A percentile compares a stretch with the other conserved stretches of the same genome.
These are phyloP conservation scores for Bufo bufo DNA, from an alignment of 2,113 vertebrate species.

Conservation along the genomic window DNA sequence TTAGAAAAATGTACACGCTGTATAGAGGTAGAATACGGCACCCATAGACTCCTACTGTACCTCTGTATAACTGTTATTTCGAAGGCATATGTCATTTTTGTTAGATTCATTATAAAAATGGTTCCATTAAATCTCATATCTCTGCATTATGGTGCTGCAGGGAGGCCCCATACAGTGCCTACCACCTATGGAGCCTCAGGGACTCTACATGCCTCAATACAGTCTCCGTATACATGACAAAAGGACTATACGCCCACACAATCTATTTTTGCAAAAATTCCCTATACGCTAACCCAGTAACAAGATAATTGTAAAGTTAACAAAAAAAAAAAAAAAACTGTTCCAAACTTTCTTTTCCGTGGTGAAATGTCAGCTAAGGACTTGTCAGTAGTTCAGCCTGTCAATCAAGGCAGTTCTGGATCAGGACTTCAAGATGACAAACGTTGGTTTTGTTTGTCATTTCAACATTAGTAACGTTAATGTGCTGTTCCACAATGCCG, in stretches of 20 bases:
- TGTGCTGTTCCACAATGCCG: slow-evolving; percentile 37
- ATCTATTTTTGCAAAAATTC: slow-evolving; percentile 4
- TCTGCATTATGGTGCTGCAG: too few species aligned
- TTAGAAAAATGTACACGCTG: too few species aligned
- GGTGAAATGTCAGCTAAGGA: slow-evolving; percentile 27
- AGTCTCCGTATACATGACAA: not conserved
- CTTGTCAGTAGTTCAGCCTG: slow-evolving; percentile 19
- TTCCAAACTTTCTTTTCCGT: slow-evolving; percentile 13
- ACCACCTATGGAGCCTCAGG: too few species aligned
- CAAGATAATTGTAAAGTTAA: not conserved
- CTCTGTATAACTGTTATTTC: too few species aligned
- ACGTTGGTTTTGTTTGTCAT: slow-evolving; percentile 40
- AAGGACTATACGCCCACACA: not conserved
- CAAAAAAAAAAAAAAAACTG: not conserved
- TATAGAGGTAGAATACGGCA: too few species aligned
- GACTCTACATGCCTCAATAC: not conserved
- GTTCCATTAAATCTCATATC: too few species aligned
- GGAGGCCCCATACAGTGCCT: too few species aligned
- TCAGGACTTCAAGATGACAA: slow-evolving; percentile 22
- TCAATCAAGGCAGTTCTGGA: slow-evolving; percentile 31
- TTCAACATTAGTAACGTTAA: slow-evolving; percentile 29
- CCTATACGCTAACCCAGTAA: not conserved
- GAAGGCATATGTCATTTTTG: too few species aligned
- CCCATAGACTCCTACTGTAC: too few species aligned
- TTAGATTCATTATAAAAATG: too few species aligned